phyloP scores from a whole-genome alignment of 2,888 invertebrate species.

The Ctenicera cuprea region DNA sequence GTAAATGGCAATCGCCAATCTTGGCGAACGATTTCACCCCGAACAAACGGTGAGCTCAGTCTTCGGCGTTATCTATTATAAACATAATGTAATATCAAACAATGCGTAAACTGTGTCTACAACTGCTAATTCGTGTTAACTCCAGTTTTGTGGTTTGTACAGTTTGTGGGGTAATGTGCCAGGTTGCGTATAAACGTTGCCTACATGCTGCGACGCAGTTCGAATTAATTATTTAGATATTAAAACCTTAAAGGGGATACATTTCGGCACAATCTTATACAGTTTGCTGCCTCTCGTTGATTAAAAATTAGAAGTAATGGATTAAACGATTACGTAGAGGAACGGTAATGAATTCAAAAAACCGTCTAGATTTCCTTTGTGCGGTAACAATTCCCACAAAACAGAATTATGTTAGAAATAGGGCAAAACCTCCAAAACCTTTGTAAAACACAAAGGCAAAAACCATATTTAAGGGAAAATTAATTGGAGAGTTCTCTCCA shows the following conservation, averaged over 20 bases:
- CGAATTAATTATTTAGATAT: constrained; percentile 37
- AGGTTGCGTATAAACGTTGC: constrained; percentile 28
- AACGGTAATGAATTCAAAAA: too few species aligned
- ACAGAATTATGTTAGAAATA: neutral
- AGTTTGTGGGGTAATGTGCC: constrained; percentile 39
- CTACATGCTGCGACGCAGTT: constrained; percentile 12
- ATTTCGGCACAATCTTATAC: constrained; percentile 16
- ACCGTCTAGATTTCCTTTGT: too few species aligned
- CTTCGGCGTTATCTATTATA: constrained; percentile 10
- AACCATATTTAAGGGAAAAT: constrained; percentile 2
- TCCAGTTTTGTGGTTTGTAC: constrained; percentile 49
- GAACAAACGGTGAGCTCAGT: constrained; percentile 15
- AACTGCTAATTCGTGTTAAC: constrained; percentile 50
- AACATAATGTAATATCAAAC: constrained; percentile 40
- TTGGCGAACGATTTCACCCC: constrained; percentile 28
- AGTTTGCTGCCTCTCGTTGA: constrained; percentile 1
- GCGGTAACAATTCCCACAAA: neutral
- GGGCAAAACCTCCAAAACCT: neutral
- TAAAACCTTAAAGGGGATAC: constrained; percentile 17
- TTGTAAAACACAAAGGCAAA: neutral
- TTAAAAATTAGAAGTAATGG: constrained; percentile 16
- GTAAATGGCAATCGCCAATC: constrained; percentile 26
- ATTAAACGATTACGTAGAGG: neutral
- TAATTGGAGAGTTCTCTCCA: constrained; percentile 1
- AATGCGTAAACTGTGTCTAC: constrained; percentile 44